These are phyloP conservation scores for Urocitellus parryii DNA, from an alignment of 2,113 vertebrate genomes.

Conservation along the genomic window DNA sequence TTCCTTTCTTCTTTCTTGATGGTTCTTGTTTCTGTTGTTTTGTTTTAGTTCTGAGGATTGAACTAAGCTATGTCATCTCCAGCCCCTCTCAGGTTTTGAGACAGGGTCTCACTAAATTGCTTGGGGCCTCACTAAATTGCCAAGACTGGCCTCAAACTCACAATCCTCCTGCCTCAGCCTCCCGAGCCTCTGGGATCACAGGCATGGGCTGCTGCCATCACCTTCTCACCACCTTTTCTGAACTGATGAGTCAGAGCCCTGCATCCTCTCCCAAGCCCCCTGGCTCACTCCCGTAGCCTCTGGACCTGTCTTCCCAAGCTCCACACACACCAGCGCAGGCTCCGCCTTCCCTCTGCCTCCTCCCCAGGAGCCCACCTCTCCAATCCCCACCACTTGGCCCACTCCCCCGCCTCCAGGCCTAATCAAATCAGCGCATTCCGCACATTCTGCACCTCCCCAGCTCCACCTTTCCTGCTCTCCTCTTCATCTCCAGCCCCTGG, in stretches of 20 bases:
- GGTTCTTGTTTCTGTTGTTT: no score
- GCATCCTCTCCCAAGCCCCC: background rate
- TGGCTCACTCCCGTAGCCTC: background rate
- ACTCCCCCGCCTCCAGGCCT: background rate
- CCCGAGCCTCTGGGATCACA: no score
- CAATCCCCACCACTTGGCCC: background rate
- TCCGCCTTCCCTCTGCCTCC: background rate
- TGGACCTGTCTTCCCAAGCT: background rate
- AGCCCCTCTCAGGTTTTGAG: background rate
- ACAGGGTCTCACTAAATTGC: background rate
- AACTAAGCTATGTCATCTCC: background rate
- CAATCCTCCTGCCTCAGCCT: background rate
- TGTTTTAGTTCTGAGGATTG: background rate
- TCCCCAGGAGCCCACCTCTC: background rate
- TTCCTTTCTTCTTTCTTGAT: no score
- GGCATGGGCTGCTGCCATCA: no score
- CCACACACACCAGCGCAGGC: background rate
- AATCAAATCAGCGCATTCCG: background rate
- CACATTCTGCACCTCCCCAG: no score
- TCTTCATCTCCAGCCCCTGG: rapidly evolving
- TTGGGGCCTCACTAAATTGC: background rate
- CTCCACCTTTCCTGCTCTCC: background rate
- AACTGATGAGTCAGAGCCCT: background rate
- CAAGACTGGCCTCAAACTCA: background rate
- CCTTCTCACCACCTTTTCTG: no score